Conservation (phyloP, 2,113 vertebrate species). For the Catharus fuscescens region DNA sequence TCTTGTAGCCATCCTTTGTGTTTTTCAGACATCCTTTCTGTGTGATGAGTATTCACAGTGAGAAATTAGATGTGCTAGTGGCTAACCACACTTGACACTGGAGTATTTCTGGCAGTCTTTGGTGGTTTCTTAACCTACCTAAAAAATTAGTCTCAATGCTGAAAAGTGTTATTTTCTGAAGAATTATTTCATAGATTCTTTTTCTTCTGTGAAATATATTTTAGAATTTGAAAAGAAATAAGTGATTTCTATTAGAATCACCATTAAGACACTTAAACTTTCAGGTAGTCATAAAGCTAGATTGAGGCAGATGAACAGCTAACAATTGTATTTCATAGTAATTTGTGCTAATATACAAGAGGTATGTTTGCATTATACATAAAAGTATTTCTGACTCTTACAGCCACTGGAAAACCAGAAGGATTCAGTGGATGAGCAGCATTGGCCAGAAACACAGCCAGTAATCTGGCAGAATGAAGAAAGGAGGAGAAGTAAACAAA, state of each 20-base stretch:
- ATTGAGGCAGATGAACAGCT: neutral
- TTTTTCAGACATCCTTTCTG: too few species aligned
- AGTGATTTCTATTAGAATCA: neutral
- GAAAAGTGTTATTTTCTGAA: neutral
- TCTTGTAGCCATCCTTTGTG: neutral
- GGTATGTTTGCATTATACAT: neutral
- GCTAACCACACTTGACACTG: neutral
- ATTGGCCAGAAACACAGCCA: conserved; percentile 88
- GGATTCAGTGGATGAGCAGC: conserved; percentile 83
- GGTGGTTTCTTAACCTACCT: neutral
- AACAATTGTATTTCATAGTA: neutral
- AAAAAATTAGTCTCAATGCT: neutral
- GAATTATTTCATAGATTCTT: neutral
- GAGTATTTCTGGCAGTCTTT: neutral
- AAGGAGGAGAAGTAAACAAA: conserved; percentile 90
- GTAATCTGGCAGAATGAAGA: conserved; percentile 93
- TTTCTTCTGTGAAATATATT: neutral
- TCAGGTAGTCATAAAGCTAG: neutral
- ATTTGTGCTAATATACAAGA: neutral
- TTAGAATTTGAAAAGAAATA: neutral
- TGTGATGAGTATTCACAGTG: neutral
- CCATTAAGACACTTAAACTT: neutral
- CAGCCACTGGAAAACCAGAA: conserved; percentile 82
- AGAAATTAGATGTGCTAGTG: neutral
- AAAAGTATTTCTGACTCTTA: neutral